phyloP scores from a whole-genome alignment of 2,888 invertebrate genomes.

The Leptodirus hochenwartii region DNA sequence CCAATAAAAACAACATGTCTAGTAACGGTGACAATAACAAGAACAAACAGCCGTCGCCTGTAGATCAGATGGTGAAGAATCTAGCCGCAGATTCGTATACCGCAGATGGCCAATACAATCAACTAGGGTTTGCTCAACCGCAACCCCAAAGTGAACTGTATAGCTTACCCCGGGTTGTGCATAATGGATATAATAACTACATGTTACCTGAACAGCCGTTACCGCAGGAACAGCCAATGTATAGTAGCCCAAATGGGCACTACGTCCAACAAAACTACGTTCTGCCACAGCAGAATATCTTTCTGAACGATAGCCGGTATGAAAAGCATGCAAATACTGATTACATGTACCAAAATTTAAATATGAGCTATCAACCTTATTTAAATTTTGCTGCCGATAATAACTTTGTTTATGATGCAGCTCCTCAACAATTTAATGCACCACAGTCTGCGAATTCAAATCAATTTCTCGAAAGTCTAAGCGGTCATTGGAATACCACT shows the following conservation, averaged over 20 bases:
- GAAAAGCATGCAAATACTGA: constrained; percentile 9
- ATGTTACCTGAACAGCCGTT: constrained; percentile 12
- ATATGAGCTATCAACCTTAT: constrained; percentile 5
- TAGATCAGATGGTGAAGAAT: constrained; percentile 39
- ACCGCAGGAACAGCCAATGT: constrained; percentile 10
- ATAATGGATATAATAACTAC: constrained; percentile 13
- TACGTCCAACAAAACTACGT: constrained; percentile 12
- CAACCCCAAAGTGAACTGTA: constrained; percentile 18
- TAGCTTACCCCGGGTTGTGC: constrained; percentile 15
- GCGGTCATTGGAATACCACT: constrained; percentile 55
- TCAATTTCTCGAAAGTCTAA: constrained; percentile 38
- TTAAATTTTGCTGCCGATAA: constrained; percentile 6
- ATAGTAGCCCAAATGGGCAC: constrained; percentile 10
- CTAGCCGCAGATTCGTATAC: constrained; percentile 39
- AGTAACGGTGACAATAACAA: no score
- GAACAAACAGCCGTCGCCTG: constrained; percentile 23
- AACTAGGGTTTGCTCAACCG: constrained; percentile 30
- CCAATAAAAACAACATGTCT: no score
- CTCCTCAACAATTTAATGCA: constrained; percentile 5
- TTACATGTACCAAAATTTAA: constrained; percentile 11
- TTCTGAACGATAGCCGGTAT: constrained; percentile 9
- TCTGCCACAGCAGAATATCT: constrained; percentile 12
- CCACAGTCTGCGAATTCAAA: neutral
- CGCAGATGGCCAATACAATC: constrained; percentile 36
- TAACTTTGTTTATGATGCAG: constrained; percentile 4